Conservation (phyloP, 2,797 vertebrate species). For the Argentina silus region DNA sequence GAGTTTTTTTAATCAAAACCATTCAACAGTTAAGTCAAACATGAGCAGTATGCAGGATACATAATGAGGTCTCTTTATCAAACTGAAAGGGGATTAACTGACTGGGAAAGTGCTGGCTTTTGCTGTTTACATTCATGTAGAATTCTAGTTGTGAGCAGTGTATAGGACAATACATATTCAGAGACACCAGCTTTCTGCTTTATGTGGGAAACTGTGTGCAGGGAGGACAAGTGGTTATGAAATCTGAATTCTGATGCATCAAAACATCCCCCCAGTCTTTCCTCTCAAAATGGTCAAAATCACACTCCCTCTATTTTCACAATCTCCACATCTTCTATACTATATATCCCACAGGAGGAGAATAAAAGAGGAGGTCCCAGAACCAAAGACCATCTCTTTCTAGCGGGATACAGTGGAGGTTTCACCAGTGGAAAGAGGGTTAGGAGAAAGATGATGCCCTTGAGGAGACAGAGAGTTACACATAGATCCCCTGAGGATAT, state of each 20-base stretch:
- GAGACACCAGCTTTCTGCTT: too few relatives aligned
- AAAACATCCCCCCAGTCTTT: too few relatives aligned
- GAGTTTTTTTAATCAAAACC: slow-evolving; percentile 19
- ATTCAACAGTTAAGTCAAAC: slow-evolving; percentile 27
- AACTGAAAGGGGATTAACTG: slow-evolving; percentile 17
- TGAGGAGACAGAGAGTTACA: slow-evolving; percentile 41
- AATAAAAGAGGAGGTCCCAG: not conserved
- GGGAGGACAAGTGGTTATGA: too few relatives aligned
- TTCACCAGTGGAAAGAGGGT: not conserved
- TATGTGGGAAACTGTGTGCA: too few relatives aligned
- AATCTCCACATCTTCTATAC: slow-evolving; percentile 20
- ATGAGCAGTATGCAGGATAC: slow-evolving; percentile 28
- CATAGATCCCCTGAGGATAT: slow-evolving; percentile 26
- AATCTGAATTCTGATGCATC: too few relatives aligned
- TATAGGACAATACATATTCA: too few relatives aligned
- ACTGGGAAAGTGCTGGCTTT: slow-evolving; percentile 15
- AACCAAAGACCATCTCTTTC: not conserved
- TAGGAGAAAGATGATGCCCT: not conserved
- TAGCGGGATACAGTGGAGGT: not conserved
- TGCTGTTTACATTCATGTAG: slow-evolving; percentile 22
- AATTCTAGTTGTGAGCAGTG: too few relatives aligned
- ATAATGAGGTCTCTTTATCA: slow-evolving; percentile 25
- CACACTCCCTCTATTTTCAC: not conserved
- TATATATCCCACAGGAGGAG: not conserved
- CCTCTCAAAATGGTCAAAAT: too few relatives aligned